Base-by-base conservation (phyloP, 2,888 invertebrate genomes). In the Noctuana brunneofusca region DNA sequence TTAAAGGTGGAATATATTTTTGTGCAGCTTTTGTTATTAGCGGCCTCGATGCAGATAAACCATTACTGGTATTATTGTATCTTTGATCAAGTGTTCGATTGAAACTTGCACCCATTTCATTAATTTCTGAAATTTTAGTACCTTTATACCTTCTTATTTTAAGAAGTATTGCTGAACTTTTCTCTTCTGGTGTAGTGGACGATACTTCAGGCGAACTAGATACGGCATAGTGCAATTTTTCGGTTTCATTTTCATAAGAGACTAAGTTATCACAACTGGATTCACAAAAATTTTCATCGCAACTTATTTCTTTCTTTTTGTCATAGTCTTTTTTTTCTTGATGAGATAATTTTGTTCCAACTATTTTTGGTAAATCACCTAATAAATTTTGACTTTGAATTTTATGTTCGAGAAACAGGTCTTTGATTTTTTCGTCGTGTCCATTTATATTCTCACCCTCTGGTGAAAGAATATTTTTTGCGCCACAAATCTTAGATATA, bases 1-100 rank as follows among this genome's bases (percentile, higher is more conserved):
- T 86, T 66, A 88, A 68, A 4, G 92, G 92, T 57, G 92, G 92
- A 74, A 92, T 92, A 72, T 92, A 92, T 79, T 92, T 92, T 78
- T 91, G 88, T 58, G 92, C 92, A 57, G 84, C 92, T 78, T 92
- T 92, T 38, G 92, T 92, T 54, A 92, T 76, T 65, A 92, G 76
- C 27, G 87, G 88, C 65, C 87, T 75, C 35, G 58, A 50, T 20
- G 74, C 70, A 53, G 76, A 64, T 63, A 79, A 77, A 66, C 71
- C 76, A 52, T 74, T 68, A 66, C 76, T 75, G 43, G 46, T 72
- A 67, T 65, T 65, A 12, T 70, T 14, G 38, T 16, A 68, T 60
- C 74, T 76, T 58, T 73, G 71, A 72, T 86, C 85, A 62, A 83
- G 80, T 30, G 79, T 48, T 3, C 14, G 24, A 49, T 62, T 69